A percentile compares a stretch with the other conserved stretches of the same genome.
These are phyloP conservation scores for Eptatretus burgeri DNA, from an alignment of 2,113 vertebrate genomes.

Conservation along the genomic window DNA sequence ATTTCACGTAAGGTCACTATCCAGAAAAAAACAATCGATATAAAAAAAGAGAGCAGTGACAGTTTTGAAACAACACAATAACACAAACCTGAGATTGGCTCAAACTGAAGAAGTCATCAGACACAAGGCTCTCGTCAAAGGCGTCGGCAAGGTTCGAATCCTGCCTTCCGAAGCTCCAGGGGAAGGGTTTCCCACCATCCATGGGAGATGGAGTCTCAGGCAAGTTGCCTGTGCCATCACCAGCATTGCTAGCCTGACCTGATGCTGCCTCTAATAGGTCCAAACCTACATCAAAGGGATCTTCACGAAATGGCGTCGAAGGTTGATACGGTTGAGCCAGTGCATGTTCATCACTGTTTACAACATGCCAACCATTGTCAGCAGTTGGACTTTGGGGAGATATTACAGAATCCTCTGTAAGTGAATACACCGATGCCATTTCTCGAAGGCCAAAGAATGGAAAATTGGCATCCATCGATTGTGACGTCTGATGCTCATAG, in stretches of 20 bases:
- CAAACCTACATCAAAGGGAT: conserved; percentile 40
- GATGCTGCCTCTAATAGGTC: conserved; percentile 18
- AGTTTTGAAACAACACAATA: neutral
- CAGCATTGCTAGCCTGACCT: conserved; percentile 16
- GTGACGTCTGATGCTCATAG: no score
- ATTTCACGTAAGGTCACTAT: neutral
- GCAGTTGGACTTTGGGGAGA: no score
- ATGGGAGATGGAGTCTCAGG: conserved; percentile 42
- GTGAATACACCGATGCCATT: no score
- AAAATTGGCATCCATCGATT: no score
- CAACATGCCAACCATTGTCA: no score
- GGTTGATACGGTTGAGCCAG: conserved; percentile 13
- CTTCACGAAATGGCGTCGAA: conserved; percentile 36
- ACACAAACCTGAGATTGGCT: neutral
- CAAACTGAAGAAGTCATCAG: neutral
- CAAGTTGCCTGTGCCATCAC: conserved; percentile 30
- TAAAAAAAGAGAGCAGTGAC: neutral
- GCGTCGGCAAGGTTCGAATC: conserved; percentile 88
- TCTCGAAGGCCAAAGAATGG: no score
- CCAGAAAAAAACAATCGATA: neutral
- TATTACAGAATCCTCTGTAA: no score
- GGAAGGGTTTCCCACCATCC: conserved; percentile 41
- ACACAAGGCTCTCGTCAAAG: conserved; percentile 31
- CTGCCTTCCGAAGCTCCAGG: conserved; percentile 26
- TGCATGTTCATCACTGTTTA: no score